Evolutionary conservation across 2,797 vertebrate species (phyloP).

Genomic region (Lates japonicus): DNA sequence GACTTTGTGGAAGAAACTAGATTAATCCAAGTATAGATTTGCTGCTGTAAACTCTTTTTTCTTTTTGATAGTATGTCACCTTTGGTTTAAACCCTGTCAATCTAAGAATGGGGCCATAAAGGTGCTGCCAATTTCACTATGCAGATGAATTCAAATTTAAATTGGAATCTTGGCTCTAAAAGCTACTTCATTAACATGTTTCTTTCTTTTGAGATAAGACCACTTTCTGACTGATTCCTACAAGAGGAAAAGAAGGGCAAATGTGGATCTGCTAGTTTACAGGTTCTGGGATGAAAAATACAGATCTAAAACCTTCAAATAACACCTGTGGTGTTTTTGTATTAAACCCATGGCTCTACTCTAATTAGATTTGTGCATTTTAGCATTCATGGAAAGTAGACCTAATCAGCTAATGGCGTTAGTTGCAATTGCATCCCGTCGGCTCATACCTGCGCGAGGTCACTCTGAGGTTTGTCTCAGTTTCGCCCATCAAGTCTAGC

Average conservation of each 20-base stretch:
- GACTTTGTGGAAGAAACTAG: slow-evolving; percentile 7
- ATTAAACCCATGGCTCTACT: slow-evolving; percentile 15
- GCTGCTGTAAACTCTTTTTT: slow-evolving; percentile 24
- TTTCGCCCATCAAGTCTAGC: slow-evolving; percentile 61
- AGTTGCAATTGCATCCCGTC: slow-evolving; percentile 30
- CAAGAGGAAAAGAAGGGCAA: slow-evolving; percentile 26
- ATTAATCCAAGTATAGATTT: slow-evolving; percentile 40
- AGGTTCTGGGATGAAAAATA: slow-evolving; percentile 30
- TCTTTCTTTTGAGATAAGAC: slow-evolving; percentile 42
- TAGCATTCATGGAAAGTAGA: slow-evolving; percentile 33
- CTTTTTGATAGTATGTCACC: slow-evolving; percentile 10
- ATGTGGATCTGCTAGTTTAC: slow-evolving; percentile 25
- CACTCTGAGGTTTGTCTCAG: slow-evolving; percentile 34
- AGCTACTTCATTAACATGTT: slow-evolving; percentile 36
- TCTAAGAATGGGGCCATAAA: slow-evolving; percentile 53
- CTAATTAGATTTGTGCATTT: slow-evolving; percentile 46
- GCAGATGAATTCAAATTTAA: too few relatives aligned
- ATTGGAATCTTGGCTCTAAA: slow-evolving; percentile 37
- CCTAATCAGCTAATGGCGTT: slow-evolving; percentile 53
- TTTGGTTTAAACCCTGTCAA: slow-evolving; percentile 48
- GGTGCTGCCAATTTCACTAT: slow-evolving; percentile 56
- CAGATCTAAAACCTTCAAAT: slow-evolving; percentile 14
- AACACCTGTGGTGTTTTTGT: slow-evolving; percentile 7
- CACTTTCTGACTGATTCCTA: slow-evolving; percentile 1
- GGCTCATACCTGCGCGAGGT: slow-evolving; percentile 50